Evolutionary conservation across 2,888 invertebrate species (phyloP), one percentile per base, ranked within the genome.

Genomic region (Cetonia aurata): DNA sequence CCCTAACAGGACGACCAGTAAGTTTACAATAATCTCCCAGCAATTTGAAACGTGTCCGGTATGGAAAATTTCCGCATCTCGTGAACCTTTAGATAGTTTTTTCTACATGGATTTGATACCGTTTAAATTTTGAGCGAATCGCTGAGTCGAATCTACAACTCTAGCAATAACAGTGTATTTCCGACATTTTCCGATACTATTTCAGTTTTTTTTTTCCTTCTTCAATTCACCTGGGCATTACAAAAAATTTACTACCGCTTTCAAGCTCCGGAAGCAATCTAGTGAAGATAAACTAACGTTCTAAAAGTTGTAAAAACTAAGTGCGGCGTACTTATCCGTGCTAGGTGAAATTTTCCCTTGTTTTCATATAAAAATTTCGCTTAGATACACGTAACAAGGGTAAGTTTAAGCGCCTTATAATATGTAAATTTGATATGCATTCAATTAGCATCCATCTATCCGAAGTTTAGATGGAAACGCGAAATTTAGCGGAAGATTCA

Each of bases 1-100:
- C 17, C 57, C 42, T 8, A 87, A 85, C 65, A 81, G 88, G 75
- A 82, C 84, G 12, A 84, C 86, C 74, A 86, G 88, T 87, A 77
- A 79, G 76, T 56, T 8, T 25, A 52, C 15, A 50, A 15, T 50
- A 50, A 15, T 50, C 17, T 19, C 50, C 10, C 3, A 10, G 25
- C 37, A 37, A 37, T 37, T 37, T 37, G 6, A 37, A 37, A 10
- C 37, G 9, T 3, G 9, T 6, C 37, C 10, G 8, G 8, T 9
- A 37, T 4, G 37, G 37, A 1, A 10, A 37, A 37, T 37, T 37
- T 37, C 33, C 33, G 33, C 33, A 33, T 33, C 6, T 33, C 10
- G 8, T 6, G 37, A 8, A 37, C 37, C 4, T 37, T 6, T 37
- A 1, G 4, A 37, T 37, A 6, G 37, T 9, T 3, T 4, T 37